Conservation (phyloP, 2,113 vertebrate species). For the Podocnemis expansa region DNA sequence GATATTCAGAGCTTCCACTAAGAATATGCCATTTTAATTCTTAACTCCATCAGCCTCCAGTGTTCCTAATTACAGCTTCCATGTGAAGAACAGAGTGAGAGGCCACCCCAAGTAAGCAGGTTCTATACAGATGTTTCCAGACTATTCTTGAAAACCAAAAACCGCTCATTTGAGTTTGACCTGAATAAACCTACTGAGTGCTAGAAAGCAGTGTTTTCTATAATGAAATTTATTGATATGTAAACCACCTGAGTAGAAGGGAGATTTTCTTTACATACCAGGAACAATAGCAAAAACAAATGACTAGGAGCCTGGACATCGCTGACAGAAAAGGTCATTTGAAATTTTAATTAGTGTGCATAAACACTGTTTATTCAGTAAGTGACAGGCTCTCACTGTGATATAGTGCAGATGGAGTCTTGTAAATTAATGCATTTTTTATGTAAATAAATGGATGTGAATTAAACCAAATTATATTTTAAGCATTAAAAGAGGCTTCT, state of each 20-base stretch:
- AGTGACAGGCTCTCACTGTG: background rate
- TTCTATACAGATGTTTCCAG: background rate
- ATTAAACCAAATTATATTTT: rapidly evolving
- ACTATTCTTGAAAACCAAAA: background rate
- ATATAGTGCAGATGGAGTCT: background rate
- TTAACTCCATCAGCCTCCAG: background rate
- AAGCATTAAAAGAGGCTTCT: background rate
- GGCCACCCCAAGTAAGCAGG: background rate
- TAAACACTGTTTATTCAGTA: background rate
- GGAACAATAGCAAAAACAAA: background rate
- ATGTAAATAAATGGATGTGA: background rate
- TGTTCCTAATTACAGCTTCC: background rate
- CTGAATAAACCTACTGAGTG: background rate
- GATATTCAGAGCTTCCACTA: background rate
- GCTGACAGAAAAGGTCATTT: rapidly evolving
- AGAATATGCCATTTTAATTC: background rate
- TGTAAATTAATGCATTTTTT: background rate
- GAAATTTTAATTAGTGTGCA: rapidly evolving
- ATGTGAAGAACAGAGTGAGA: background rate
- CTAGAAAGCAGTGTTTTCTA: background rate
- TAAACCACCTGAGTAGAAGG: background rate
- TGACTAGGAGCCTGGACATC: background rate
- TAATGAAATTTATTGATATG: background rate
- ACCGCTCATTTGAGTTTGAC: rapidly evolving
- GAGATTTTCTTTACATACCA: background rate